Base-by-base conservation (phyloP, 1,140 invertebrate genomes). In the Copidosoma floridanum region DNA sequence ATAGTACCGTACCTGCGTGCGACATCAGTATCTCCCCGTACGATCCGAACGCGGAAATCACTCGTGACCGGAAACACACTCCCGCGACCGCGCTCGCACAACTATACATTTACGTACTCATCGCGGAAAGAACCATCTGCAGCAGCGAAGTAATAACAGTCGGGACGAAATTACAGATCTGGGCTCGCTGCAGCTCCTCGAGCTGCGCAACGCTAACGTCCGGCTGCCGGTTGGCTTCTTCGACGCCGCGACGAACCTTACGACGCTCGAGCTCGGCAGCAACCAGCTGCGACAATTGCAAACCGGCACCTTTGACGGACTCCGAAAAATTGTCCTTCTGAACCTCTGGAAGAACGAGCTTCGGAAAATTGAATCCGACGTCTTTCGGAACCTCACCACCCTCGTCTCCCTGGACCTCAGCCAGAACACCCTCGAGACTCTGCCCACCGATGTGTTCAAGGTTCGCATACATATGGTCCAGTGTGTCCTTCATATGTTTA, bases 261-360 rank as follows among this genome's bases (percentile, higher is more conserved):
- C 83, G 61, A 80, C 80, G 38, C 78, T 89, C 26, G 85, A 88
- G 68, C 77, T 89, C 57, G 85, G 84, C 46, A 78, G 79, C 52
- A 88, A 88, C 68, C 81, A 84, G 41, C 69, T 89, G 64, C 76
- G 74, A 6, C 74, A 82, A 65, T 71, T 88, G 58, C 82, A 84
- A 7, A 75, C 77, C 3, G 83, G 83, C 12, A 73, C 86, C 35
- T 88, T 89, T 66, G 76, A 79, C 44, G 82, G 85, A 71, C 79
- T 86, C 59, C 75, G 77, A 16, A 82, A 82, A 46, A 68, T 89
- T 44, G 74, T 78, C 64, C 80, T 82, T 50, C 68, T 88, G 27
- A 86, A 86, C 62, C 69, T 88, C 32, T 87, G 85, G 85, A 82
- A 82, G 65, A 89, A 87, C 65, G 82, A 83, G 57, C 71, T 89